Conservation (phyloP, 2,113 vertebrate genomes). For the Oreochromis aureus region DNA sequence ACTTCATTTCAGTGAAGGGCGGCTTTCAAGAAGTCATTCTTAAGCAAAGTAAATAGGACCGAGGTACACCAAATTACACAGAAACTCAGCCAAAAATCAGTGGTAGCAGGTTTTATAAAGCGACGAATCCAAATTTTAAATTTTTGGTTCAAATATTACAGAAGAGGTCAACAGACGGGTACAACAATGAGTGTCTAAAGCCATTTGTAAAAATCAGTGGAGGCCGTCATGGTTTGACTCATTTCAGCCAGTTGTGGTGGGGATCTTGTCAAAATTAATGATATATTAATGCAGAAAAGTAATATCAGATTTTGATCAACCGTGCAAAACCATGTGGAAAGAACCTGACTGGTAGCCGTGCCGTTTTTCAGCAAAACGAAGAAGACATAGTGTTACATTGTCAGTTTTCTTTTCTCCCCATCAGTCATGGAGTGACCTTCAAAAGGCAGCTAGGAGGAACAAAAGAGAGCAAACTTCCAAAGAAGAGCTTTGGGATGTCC, state of each 20-base stretch:
- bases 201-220: neutral
- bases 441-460: neutral
- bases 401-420: neutral
- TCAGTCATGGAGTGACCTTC: neutral
- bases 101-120: neutral
- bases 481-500: neutral
- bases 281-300: neutral
- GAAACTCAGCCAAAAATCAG: neutral
- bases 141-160: neutral
- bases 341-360: neutral
- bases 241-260: neutral
- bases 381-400: neutral
- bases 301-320: neutral
- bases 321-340: neutral
- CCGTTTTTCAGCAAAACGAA: neutral
- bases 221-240: accelerated
- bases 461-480: neutral
- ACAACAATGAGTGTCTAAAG: neutral
- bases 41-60: neutral
- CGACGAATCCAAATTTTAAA: neutral
- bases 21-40: neutral
- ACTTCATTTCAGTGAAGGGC: neutral
- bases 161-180: neutral
- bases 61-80: accelerated
- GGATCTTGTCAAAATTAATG: neutral